Evolutionary conservation across 2,888 invertebrate genomes (phyloP).

Genomic region (Neoitamus cyanurus): DNA sequence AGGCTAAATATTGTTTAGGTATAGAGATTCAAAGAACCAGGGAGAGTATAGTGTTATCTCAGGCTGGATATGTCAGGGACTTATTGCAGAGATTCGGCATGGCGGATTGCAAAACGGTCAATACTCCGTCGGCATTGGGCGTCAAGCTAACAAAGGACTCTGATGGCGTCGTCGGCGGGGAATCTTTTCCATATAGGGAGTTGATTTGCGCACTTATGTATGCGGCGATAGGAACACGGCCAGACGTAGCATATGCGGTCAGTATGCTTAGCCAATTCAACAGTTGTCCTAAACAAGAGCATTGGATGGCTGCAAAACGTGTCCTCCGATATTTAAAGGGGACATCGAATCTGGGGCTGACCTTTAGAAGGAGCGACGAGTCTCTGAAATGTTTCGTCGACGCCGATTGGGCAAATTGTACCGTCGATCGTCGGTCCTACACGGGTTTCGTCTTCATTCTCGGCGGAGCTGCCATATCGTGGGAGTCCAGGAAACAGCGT

Average conservation of each 20-base stretch:
- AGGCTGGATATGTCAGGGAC: not conserved
- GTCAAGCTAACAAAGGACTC: not conserved
- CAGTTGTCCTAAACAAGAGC: slow-evolving; percentile 48
- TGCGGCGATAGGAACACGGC: not conserved
- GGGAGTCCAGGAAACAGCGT: not conserved
- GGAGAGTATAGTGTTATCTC: not conserved
- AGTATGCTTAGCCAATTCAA: slow-evolving; percentile 53
- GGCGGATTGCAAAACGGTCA: not conserved
- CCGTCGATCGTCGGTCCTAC: slow-evolving; percentile 25
- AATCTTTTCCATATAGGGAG: slow-evolving; percentile 43
- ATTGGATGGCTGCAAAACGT: slow-evolving; percentile 58
- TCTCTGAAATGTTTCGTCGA: slow-evolving; percentile 56
- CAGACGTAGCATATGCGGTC: slow-evolving; percentile 50
- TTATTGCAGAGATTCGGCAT: not conserved
- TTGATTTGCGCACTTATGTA: slow-evolving; percentile 50
- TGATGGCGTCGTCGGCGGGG: not conserved
- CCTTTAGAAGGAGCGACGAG: slow-evolving; percentile 45
- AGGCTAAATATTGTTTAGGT: not conserved
- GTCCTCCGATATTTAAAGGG: slow-evolving; percentile 58
- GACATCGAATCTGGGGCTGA: slow-evolving; percentile 54
- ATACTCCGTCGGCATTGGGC: not conserved
- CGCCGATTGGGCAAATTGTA: slow-evolving; percentile 57
- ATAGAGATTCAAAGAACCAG: not conserved
- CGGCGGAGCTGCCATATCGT: not conserved
- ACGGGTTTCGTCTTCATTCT: slow-evolving; percentile 9